Evolutionary conservation across 1,140 invertebrate genomes (phyloP).

Genomic region (Penaeus indicus): DNA sequence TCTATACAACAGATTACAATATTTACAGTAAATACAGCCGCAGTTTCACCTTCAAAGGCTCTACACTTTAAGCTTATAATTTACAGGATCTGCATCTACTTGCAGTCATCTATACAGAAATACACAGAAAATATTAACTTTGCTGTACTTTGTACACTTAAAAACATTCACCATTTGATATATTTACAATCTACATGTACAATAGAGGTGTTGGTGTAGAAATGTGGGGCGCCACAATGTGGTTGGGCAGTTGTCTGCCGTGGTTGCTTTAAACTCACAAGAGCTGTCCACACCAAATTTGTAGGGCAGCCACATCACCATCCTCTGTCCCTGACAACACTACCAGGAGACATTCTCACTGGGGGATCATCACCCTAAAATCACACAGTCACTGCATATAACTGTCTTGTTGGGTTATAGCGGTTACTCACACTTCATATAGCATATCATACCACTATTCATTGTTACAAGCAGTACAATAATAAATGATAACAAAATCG

Average conservation of each 20-base stretch:
- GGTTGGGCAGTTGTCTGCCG: constrained; percentile 31
- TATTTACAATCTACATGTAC: constrained; percentile 63
- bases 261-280: constrained; percentile 6
- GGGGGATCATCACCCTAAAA: constrained; percentile 33
- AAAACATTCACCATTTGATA: constrained; percentile 63
- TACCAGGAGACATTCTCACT: constrained; percentile 57
- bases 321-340: constrained; percentile 50
- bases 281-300: constrained; percentile 20
- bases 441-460: constrained; percentile 50
- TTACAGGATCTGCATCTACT: constrained; percentile 62
- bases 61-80: constrained; percentile 61
- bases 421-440: constrained; percentile 42
- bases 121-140: constrained; percentile 65
- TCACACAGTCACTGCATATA: constrained; percentile 50
- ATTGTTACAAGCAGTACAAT: constrained; percentile 43
- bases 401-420: constrained; percentile 45
- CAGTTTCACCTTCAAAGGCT: constrained; percentile 53
- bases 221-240: constrained; percentile 35
- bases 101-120: constrained; percentile 64
- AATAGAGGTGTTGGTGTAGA: constrained; percentile 57
- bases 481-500: constrained; percentile 20
- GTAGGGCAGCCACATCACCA: constrained; percentile 37
- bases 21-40: constrained; percentile 64
- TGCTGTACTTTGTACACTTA: constrained; percentile 65
- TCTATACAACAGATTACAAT: constrained; percentile 65